These are phyloP conservation scores for Sorex maritimensis DNA, from an alignment of 2,797 vertebrate genomes.

Conservation along the genomic window DNA sequence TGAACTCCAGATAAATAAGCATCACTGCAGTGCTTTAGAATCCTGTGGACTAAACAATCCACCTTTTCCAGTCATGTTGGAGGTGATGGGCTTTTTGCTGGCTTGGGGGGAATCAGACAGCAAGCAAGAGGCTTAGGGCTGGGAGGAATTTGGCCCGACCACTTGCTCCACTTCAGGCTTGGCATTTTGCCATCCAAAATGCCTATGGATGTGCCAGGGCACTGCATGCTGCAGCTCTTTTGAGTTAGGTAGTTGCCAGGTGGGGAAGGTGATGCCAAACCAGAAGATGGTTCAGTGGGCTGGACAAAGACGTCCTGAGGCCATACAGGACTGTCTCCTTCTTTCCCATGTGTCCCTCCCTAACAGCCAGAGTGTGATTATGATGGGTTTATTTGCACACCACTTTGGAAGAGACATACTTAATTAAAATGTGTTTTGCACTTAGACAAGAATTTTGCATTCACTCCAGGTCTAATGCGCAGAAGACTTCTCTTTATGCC, in stretches of 20 bases:
- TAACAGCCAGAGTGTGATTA: conserved; percentile 68
- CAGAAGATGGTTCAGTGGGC: conserved; percentile 72
- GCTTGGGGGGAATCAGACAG: neutral
- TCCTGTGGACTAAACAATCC: neutral
- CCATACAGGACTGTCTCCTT: neutral
- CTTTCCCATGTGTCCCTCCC: conserved; percentile 50
- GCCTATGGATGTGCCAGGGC: conserved; percentile 19
- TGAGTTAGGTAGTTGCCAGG: conserved; percentile 65
- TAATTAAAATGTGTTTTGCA: conserved; percentile 70
- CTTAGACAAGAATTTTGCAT: conserved; percentile 65
- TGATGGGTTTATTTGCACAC: conserved; percentile 63
- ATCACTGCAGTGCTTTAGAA: neutral
- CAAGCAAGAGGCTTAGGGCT: neutral
- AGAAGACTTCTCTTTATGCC: conserved; percentile 36
- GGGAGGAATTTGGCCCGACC: neutral
- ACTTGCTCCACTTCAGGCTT: neutral
- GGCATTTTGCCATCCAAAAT: conserved; percentile 24
- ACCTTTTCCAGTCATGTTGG: neutral
- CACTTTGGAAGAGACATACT: conserved; percentile 50
- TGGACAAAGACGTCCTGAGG: conserved; percentile 47
- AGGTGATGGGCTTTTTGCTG: neutral
- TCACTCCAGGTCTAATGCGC: conserved; percentile 34
- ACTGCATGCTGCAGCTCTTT: neutral
- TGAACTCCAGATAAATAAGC: conserved; percentile 48
- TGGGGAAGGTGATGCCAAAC: conserved; percentile 67